phyloP scores from a whole-genome alignment of 2,113 vertebrate genomes.

The Catharus fuscescens region DNA sequence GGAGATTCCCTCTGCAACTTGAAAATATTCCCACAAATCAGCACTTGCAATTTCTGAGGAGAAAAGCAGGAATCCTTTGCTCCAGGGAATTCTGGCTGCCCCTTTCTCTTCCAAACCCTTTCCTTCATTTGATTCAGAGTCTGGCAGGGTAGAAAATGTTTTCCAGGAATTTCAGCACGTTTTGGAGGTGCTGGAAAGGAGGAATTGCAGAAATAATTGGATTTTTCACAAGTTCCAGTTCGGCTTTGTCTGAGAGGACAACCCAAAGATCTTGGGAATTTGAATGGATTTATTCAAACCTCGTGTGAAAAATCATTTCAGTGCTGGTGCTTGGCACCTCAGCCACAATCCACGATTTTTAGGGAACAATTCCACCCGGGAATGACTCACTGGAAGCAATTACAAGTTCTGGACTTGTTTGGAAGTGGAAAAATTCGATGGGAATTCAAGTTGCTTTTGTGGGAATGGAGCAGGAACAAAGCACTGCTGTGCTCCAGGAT shows the following conservation, averaged over 20 bases:
- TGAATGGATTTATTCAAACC: not conserved
- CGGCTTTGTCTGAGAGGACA: not conserved
- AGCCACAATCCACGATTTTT: not conserved
- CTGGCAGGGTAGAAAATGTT: fast-evolving
- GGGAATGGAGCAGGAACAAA: not conserved
- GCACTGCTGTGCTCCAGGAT: not conserved
- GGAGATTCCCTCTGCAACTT: not conserved
- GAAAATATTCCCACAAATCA: not conserved
- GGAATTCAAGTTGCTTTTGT: fast-evolving
- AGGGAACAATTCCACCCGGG: not conserved
- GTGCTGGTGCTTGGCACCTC: too few species aligned
- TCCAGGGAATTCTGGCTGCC: not conserved
- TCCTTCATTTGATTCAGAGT: not conserved
- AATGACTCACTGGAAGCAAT: not conserved
- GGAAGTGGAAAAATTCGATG: not conserved
- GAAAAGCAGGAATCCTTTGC: not conserved
- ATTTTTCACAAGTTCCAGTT: not conserved
- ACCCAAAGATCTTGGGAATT: not conserved
- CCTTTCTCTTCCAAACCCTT: not conserved
- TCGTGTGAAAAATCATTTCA: not conserved
- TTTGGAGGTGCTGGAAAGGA: fast-evolving
- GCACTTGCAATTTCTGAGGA: not conserved
- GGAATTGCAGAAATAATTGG: not conserved
- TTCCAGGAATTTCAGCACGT: not conserved
- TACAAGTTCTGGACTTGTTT: not conserved